Base-by-base conservation (phyloP, 2,888 invertebrate species). In the Tromatobia lineatoria region DNA sequence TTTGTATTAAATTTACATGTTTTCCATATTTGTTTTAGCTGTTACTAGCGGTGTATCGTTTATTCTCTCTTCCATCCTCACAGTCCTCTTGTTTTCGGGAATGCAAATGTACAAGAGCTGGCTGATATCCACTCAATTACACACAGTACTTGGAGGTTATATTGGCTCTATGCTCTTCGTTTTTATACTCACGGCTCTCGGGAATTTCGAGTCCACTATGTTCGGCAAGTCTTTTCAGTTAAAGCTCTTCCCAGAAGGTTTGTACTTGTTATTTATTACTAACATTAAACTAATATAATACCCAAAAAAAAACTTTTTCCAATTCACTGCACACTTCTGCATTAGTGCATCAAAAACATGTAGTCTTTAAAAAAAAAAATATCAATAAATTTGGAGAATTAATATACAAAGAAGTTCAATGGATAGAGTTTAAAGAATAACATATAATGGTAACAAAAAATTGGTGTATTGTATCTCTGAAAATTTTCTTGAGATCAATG, bases 221-320 rank as follows among this genome's bases (percentile, higher is more conserved):
- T 98, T 99, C 94, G 98, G 99, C 1, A 97, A 96, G 92, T 96
- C 97, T 83, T 98, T 98, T 91, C 98, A 99, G 93, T 95, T 98
- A 25, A 98, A 98, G 94, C 92, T 96, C 20, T 96, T 98, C 88
- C 98, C 98, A 50, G 99, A 99, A 96, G 95, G 95, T 95, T 91
- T 38, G 57, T 52, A 59, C n/a, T 15, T 15, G n/a, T 29, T n/a
- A 38, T 38, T 47, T 47, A 4, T 6, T 47, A 47, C 1, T 6
- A 38, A 47, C 13, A 47, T 13, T 15, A 13, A 3, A 3, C 15
- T 8, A 47, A n/a, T 47, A 47, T n/a, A 45, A 13, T 45, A 45
- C 10, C 1, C 10, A 3, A 45, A 15, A 45, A 7, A 45, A 45
- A 29, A 29, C 29, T 6, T 29, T 29, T 29, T 29, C 6, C 3